Evolutionary conservation across 2,888 invertebrate species (phyloP).

Genomic region (Strigamia crassipes): DNA sequence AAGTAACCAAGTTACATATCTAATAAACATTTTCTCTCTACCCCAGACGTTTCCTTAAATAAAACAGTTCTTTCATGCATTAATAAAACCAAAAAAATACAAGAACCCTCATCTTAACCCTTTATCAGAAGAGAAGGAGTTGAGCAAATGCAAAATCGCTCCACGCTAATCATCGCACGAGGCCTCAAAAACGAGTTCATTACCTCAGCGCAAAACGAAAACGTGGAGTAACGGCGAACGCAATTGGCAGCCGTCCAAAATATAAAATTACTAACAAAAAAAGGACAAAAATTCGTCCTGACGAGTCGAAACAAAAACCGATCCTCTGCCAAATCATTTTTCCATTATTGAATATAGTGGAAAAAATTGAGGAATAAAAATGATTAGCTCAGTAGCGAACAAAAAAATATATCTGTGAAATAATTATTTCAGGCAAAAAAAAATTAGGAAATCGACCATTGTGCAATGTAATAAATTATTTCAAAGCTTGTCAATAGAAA

Average conservation of each 20-base stretch:
- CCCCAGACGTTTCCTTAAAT: background rate
- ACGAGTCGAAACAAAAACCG: background rate
- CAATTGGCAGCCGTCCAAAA: slow-evolving; percentile 31
- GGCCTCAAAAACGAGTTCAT: slow-evolving; percentile 14
- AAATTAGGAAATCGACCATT: background rate
- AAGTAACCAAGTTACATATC: background rate
- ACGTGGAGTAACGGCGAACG: slow-evolving; percentile 3
- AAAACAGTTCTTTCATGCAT: background rate
- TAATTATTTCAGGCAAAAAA: background rate
- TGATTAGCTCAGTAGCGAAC: slow-evolving; percentile 17
- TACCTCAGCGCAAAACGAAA: slow-evolving; percentile 35
- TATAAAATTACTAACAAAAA: slow-evolving; percentile 22
- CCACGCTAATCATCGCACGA: slow-evolving; percentile 16
- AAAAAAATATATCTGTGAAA: background rate
- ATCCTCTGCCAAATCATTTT: slow-evolving; percentile 25
- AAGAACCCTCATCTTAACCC: slow-evolving; percentile 7
- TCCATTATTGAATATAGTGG: background rate
- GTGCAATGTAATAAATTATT: background rate
- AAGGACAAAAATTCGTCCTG: background rate
- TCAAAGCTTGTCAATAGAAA: slow-evolving; percentile 47
- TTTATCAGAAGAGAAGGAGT: background rate
- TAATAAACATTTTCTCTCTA: background rate
- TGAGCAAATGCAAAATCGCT: slow-evolving; percentile 40
- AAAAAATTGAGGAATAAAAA: slow-evolving; percentile 25
- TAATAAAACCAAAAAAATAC: background rate